These are phyloP conservation scores for Nycticebus coucang DNA, from an alignment of 2,113 vertebrate genomes.

Conservation along the genomic window DNA sequence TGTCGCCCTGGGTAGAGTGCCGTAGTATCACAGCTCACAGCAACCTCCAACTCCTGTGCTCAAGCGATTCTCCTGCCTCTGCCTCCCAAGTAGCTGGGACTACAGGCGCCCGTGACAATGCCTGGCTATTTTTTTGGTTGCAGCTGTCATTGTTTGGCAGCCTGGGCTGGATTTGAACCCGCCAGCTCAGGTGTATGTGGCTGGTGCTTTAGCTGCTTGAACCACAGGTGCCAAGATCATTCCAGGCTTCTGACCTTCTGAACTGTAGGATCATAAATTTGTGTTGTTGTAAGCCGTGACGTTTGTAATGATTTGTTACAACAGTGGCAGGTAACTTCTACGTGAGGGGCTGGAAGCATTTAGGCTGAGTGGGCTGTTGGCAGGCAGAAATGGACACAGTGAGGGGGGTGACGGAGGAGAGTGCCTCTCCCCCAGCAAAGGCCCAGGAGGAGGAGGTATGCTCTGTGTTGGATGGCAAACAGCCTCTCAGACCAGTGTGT, in stretches of 20 bases:
- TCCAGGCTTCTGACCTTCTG: neutral
- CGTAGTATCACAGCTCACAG: no score
- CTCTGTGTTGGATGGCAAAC: neutral
- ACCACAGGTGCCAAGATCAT: no score
- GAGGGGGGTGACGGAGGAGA: accelerated
- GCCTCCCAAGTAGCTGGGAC: no score
- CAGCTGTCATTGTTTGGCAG: no score
- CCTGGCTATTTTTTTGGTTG: no score
- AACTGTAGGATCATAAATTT: accelerated
- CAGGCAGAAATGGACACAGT: accelerated
- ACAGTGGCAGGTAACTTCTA: accelerated
- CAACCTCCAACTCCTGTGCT: no score
- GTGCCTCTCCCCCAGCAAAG: accelerated
- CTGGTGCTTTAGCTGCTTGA: no score
- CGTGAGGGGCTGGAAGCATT: accelerated
- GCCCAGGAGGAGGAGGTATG: neutral
- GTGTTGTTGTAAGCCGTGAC: neutral
- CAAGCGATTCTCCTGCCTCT: no score
- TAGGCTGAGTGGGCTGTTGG: accelerated
- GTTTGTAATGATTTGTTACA: accelerated
- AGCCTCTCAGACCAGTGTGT: neutral
- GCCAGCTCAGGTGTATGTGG: no score
- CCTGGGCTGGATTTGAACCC: no score
- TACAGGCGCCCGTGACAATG: no score
- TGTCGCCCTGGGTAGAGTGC: no score